Evolutionary conservation across 2,888 invertebrate species (phyloP), one percentile per base, ranked within the genome.

Genomic region (Salticus scenicus): DNA sequence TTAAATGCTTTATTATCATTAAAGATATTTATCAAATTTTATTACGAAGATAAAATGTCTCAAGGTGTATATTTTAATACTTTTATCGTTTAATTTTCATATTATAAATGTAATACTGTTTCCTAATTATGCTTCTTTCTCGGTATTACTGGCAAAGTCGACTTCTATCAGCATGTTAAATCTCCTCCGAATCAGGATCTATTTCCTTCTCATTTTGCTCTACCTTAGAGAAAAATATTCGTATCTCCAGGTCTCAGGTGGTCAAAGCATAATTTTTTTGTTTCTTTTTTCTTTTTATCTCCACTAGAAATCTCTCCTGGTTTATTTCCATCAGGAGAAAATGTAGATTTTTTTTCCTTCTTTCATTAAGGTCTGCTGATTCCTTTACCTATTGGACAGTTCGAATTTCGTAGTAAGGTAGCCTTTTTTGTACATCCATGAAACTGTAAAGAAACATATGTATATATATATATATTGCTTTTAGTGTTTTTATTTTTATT

Each of bases 281-380:
- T 17, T 47, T 47, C 42, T 2, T 47, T 47, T 17, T 47, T 57
- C 7, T 57, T 57, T 57, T 24, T 57, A 57, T 57, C 57, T 57
- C 5, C 24, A 24, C 57, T 12, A 57, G 57, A 57, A 57, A 57
- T 57, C 57, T 57, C 57, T 57, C 20, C 57, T 24, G 57, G 57
- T 57, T 24, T 24, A 57, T 57, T 57, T 57, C 24, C 24, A 24
- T 20, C 57, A 24, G 57, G 24, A 57, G 24, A 57, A 57, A 24
- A 57, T 57, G 57, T 57, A 57, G 57, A 57, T 57, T 57, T 57
- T 37, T 37, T 37, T 37, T n/a, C n/a, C n/a, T n/a, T n/a, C n/a
- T 57, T 57, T 57, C 57, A 57, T 57, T 57, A 57, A 57, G 57
- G 12, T 24, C 57, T 1, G 57, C 57, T 57, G 57, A 57, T 57